Base-by-base conservation (phyloP, 2,797 vertebrate genomes). In the Chromobotia macracanthus region DNA sequence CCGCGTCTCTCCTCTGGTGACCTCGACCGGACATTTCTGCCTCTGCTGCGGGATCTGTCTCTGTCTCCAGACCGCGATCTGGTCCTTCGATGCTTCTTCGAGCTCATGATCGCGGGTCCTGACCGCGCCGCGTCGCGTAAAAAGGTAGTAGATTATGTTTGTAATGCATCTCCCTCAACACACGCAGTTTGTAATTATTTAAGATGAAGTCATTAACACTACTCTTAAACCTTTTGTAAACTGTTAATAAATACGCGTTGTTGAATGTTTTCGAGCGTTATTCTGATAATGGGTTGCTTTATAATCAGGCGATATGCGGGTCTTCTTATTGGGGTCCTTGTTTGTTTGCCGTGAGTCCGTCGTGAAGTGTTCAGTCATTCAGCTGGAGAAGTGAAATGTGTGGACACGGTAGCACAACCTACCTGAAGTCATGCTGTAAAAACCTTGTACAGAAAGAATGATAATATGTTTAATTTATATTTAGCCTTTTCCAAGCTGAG, bases 1-100 rank as follows among this genome's bases (percentile, higher is more conserved):
- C 72, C 80, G 46, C 72, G 86, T n/a, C 77, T 88, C 1, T 83
- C 74, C 1, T 89, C 87, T 0, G 86, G 86, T 2, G 92, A 91
- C 0, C 75, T 85, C 4, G 91, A 90, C 80, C 79, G 85, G 25
- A 83, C 89, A 4, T 70, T 41, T 71, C 75, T 89, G 21, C 83
- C 53, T 53, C 70, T 75, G n/a, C 44, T 87, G 23, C 83, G 83
- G 63, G 82, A 82, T n/a, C 79, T 86, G 56, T 85, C 89, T 68
- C 76, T 77, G 63, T 91, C 89, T 6, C 86, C 83, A 68, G 84
- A 82, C 9, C 69, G 65, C 15, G 84, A 83, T 58, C 82, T 63
- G 7, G 77, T 75, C 12, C 72, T 55, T 18, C 70, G 73, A 19
- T 82, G 5, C 41, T 77, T 84, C 10, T 77, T 82, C 65, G 69